Evolutionary conservation across 2,888 invertebrate genomes (phyloP).

Genomic region (Nemotelus nigrinus): DNA sequence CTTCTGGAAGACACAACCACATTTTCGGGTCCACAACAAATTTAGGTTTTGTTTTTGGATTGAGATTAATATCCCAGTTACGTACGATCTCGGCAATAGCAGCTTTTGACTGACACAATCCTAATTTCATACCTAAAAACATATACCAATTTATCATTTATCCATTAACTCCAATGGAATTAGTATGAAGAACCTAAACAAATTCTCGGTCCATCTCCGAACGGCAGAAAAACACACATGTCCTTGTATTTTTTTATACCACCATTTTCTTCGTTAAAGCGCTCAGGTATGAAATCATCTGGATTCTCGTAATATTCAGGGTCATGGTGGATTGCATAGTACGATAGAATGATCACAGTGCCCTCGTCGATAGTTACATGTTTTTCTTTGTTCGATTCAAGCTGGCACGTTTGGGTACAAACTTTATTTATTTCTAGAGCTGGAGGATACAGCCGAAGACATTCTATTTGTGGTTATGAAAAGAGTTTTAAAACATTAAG

Average conservation of each 20-base stretch:
- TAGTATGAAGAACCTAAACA: constrained; percentile 57
- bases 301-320: constrained; percentile 57
- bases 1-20: constrained; percentile 56
- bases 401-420: constrained; percentile 42
- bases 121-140: constrained; percentile 61
- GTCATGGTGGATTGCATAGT: constrained; percentile 57
- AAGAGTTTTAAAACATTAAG: neutral
- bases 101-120: constrained; percentile 59
- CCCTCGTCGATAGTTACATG: constrained; percentile 55
- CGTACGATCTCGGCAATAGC: constrained; percentile 59
- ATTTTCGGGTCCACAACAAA: constrained; percentile 56
- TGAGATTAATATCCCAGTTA: constrained; percentile 59
- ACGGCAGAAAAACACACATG: constrained; percentile 57
- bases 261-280: constrained; percentile 58
- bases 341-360: constrained; percentile 56
- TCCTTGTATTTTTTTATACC: constrained; percentile 58
- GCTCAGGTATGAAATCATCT: constrained; percentile 58
- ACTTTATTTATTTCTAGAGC: constrained; percentile 2
- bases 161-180: neutral
- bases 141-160: neutral
- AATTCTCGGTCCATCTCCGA: constrained; percentile 61
- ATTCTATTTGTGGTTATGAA: constrained; percentile 37
- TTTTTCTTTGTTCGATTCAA: constrained; percentile 55
- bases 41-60: constrained; percentile 59
- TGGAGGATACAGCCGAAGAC: constrained; percentile 41